Evolutionary conservation across 2,113 vertebrate genomes (phyloP).

Genomic region (Coptodon bakossiorum): DNA sequence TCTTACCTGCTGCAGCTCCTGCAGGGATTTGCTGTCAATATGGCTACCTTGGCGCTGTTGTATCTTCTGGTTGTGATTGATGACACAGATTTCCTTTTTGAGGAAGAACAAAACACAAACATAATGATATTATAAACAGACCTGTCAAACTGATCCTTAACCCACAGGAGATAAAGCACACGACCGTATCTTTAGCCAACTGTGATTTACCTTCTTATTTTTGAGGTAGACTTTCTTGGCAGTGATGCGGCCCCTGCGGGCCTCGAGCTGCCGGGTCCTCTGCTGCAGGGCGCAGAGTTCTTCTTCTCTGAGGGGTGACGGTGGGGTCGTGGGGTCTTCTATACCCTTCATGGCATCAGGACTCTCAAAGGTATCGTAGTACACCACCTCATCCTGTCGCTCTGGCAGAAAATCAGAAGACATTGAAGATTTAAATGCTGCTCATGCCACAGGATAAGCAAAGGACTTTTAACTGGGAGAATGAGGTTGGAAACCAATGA

Average conservation of each 20-base stretch:
- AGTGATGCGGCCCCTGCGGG: slow-evolving; percentile 89
- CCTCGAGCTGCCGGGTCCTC: slow-evolving; percentile 90
- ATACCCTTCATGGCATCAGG: slow-evolving; percentile 91
- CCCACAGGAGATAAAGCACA: neutral
- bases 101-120: neutral
- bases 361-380: slow-evolving; percentile 95
- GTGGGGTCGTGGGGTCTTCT: slow-evolving; percentile 70
- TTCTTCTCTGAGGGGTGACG: slow-evolving; percentile 76
- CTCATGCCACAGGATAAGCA: neutral
- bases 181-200: neutral
- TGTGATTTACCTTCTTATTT: slow-evolving; percentile 86
- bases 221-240: slow-evolving; percentile 99
- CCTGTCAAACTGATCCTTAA: neutral
- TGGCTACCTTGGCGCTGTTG: slow-evolving; percentile 74
- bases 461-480: neutral
- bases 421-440: neutral
- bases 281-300: slow-evolving; percentile 84
- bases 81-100: slow-evolving; percentile 88
- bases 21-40: slow-evolving; percentile 66
- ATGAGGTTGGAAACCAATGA: neutral
- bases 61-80: slow-evolving; percentile 89
- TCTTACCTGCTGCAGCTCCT: slow-evolving; percentile 71
- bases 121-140: neutral
- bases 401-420: slow-evolving; percentile 43
- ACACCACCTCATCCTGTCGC: slow-evolving; percentile 89